Conservation (phyloP, 2,797 vertebrate species). For the Sparus aurata region DNA sequence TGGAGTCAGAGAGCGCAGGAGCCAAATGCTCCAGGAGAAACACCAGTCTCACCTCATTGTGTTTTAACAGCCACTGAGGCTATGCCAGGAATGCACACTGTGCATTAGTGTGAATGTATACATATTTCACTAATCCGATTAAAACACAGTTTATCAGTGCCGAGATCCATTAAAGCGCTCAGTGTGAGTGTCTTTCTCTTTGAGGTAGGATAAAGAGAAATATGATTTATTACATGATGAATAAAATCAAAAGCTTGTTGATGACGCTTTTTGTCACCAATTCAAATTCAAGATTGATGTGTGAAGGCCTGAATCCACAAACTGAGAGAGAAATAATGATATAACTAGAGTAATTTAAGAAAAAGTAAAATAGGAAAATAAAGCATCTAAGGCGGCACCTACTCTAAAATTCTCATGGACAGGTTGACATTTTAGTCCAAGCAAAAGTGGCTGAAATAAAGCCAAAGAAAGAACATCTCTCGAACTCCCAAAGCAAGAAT, state of each 20-base stretch:
- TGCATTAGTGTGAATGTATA: constrained; percentile 83
- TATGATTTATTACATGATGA: constrained; percentile 10
- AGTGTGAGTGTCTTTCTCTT: constrained; percentile 32
- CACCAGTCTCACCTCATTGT: constrained; percentile 82
- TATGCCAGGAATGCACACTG: constrained; percentile 84
- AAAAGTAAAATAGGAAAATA: constrained; percentile 21
- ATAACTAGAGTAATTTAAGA: not conserved
- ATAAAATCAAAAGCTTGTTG: not conserved
- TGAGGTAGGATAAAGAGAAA: not conserved
- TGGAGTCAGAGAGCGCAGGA: constrained; percentile 78
- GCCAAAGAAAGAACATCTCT: constrained; percentile 77
- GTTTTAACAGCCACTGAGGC: constrained; percentile 80
- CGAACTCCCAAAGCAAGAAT: constrained; percentile 86
- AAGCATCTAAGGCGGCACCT: constrained; percentile 30
- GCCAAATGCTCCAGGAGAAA: constrained; percentile 73
- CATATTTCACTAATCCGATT: constrained; percentile 78
- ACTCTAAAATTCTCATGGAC: constrained; percentile 57
- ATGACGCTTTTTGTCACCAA: not conserved
- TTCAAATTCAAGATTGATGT: not conserved
- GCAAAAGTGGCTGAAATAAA: constrained; percentile 73
- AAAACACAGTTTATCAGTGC: constrained; percentile 62
- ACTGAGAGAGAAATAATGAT: not conserved
- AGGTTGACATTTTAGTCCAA: constrained; percentile 76
- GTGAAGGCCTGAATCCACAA: not conserved
- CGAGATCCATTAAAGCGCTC: constrained; percentile 58